Evolutionary conservation across 2,113 vertebrate species (phyloP), one percentile per base, ranked within the genome.

Genomic region (Hymenochirus boettgeri): DNA sequence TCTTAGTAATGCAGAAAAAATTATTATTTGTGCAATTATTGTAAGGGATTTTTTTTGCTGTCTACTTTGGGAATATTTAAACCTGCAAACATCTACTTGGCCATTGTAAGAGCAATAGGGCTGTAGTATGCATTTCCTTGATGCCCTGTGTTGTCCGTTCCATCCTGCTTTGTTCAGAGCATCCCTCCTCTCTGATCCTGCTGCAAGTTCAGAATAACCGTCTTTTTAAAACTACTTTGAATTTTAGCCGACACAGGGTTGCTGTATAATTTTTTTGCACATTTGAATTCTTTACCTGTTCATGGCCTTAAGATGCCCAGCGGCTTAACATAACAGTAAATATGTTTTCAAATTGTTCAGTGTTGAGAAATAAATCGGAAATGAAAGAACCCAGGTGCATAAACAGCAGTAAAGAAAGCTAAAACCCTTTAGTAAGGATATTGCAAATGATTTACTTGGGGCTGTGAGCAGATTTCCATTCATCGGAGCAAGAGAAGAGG

Each of bases 391-490:
- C 26, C 59, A 37, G 47, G 21, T 33, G 27, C 59, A 39, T 25
- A 22, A 39, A 39, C 45, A 11, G 45, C 22, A 35, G 29, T 37
- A 42, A n/a, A 15, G 33, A 9, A 26, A 45, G 51, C 35, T 39
- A 54, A 65, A 35, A 29, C 19, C 54, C 29, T 65, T 48, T 53
- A 5, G 39, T 27, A 47, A 13, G 45, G 39, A 23, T 42, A 11
- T 25, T 62, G 31, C 22, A 31, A 26, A 62, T 62, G 9, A 42
- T 57, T 50, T 57, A 48, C 46, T 46, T 39, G 37, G 37, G 51
- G 7, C 51, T 55, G 19, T 22, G 25, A 31, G 35, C 61, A 55
- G 33, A 51, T 66, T 66, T 65, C 37, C 33, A 51, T 51, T 52
- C 22, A 45, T 67, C 46, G 26, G 29, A 39, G 35, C 35, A 11